Conservation (phyloP, 2,888 invertebrate species). For the Mantis religiosa region DNA sequence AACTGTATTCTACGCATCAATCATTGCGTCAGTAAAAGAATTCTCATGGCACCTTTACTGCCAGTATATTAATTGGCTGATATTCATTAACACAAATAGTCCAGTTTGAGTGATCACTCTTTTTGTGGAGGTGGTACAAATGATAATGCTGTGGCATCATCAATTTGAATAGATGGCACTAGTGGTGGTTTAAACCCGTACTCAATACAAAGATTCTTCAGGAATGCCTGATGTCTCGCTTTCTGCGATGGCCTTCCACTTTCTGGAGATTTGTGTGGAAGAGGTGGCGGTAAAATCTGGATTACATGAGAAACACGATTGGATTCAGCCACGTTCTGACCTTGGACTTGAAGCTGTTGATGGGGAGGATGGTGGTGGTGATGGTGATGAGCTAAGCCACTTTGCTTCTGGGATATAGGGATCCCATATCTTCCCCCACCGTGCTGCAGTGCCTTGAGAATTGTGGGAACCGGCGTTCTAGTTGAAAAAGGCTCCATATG, state of each 20-base stretch:
- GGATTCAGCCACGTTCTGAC: background rate
- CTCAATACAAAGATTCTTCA: constrained; percentile 65
- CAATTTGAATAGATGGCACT: constrained; percentile 74
- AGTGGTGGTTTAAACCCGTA: constrained; percentile 77
- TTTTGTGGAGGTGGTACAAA: background rate
- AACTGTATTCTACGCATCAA: background rate
- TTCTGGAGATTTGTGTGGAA: constrained; percentile 10
- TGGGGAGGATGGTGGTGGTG: background rate
- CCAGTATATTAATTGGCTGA: background rate
- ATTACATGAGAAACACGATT: constrained; percentile 26
- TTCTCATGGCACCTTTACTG: background rate
- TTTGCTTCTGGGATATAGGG: background rate
- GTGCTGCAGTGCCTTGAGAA: constrained; percentile 1
- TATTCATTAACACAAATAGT: background rate
- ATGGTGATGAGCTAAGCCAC: background rate
- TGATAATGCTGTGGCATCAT: constrained; percentile 50
- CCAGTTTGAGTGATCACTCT: background rate
- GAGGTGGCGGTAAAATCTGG: constrained; percentile 28
- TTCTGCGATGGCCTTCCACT: background rate
- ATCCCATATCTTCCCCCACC: constrained; percentile 8
- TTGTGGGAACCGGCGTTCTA: background rate
- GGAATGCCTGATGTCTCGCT: background rate
- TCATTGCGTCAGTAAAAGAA: background rate
- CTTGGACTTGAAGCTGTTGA: background rate
- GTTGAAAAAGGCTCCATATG: constrained; percentile 14